A percentile compares a stretch with the other conserved stretches of the same genome.
phyloP scores from a whole-genome alignment of 1,140 invertebrate genomes.

The Rhagoletis zephyria region DNA sequence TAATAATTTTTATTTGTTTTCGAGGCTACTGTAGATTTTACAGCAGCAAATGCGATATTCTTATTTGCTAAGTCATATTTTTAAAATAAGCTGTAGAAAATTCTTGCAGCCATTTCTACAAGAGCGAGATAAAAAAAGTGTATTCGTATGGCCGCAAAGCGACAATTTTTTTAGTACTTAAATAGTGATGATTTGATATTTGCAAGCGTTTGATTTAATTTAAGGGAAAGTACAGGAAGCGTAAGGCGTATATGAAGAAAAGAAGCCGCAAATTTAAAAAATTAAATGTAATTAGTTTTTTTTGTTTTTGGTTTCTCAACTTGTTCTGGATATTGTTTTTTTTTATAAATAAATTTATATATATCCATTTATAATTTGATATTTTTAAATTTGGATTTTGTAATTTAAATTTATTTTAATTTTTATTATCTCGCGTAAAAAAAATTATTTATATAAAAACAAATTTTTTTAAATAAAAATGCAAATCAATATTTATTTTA shows the following conservation, averaged over 20 bases:
- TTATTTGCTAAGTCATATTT: conserved; percentile 42
- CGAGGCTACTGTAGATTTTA: not conserved
- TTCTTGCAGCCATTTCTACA: not conserved
- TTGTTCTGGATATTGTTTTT: not conserved
- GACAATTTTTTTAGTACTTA: conserved; percentile 30
- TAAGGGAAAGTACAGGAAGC: too few species aligned
- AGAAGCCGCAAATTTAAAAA: too few species aligned
- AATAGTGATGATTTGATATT: conserved; percentile 14
- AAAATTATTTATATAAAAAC: not conserved
- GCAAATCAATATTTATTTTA: conserved; percentile 8
- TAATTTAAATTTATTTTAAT: too few species aligned
- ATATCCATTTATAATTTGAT: too few species aligned
- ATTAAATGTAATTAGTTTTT: not conserved
- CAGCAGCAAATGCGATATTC: not conserved
- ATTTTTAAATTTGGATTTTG: too few species aligned
- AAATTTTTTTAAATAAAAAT: conserved; percentile 32
- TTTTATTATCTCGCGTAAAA: not conserved
- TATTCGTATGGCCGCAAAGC: not conserved
- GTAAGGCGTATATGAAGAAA: too few species aligned
- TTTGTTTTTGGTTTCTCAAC: not conserved
- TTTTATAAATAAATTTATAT: too few species aligned
- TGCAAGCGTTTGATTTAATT: not conserved
- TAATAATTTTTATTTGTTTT: not conserved
- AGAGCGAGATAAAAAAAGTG: not conserved
- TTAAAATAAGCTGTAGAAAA: not conserved